Conservation (phyloP, 2,797 vertebrate species). For the Phalanger gymnotis region DNA sequence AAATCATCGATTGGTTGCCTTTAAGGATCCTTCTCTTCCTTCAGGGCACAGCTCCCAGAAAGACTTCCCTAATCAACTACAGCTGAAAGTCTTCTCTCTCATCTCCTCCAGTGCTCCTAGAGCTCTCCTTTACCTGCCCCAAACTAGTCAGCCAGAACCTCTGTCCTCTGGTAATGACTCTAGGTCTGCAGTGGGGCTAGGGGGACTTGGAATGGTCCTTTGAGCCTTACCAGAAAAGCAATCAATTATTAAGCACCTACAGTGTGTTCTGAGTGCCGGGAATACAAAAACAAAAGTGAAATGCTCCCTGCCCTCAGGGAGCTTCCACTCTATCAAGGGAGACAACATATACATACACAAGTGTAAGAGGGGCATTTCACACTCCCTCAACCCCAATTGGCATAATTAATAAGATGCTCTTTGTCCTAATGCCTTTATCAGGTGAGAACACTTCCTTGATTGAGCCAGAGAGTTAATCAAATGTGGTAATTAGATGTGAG, state of each 20-base stretch:
- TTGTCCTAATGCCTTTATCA: not conserved
- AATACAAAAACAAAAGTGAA: not conserved
- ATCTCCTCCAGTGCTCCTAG: not conserved
- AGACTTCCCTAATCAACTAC: not conserved
- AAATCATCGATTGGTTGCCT: not conserved
- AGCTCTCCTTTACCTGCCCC: not conserved
- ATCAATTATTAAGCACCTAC: not conserved
- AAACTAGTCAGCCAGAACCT: not conserved
- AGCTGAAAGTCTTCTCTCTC: not conserved
- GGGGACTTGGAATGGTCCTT: not conserved
- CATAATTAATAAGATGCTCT: not conserved
- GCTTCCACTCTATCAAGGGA: too few species aligned
- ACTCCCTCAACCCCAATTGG: not conserved
- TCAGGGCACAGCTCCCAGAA: not conserved
- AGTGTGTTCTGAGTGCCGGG: not conserved
- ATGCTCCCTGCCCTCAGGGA: not conserved
- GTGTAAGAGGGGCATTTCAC: not conserved
- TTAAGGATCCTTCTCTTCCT: not conserved
- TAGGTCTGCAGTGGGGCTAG: not conserved
- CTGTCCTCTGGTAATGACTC: not conserved
- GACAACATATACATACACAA: too few species aligned
- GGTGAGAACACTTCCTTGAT: not conserved
- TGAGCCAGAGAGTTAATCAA: not conserved
- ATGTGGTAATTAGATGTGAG: not conserved
- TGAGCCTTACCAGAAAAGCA: not conserved